phyloP scores from a whole-genome alignment of 2,888 invertebrate species.

The Leucozona laternaria region DNA sequence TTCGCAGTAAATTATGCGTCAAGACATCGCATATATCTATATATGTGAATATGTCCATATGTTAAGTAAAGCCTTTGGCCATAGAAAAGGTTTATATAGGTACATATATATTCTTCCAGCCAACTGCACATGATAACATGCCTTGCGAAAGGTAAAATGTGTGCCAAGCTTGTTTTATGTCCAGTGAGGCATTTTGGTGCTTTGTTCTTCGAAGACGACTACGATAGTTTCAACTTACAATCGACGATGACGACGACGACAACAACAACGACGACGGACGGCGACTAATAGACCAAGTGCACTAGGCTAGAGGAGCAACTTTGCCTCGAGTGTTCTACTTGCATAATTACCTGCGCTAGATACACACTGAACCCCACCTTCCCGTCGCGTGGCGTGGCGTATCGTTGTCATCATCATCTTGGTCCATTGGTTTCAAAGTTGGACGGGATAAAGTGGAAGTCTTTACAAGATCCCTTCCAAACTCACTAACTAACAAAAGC shows the following conservation, averaged over 20 bases:
- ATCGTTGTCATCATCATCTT: background rate
- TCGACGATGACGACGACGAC: conserved; percentile 12
- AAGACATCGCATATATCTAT: conserved; percentile 10
- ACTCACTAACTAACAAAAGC: background rate
- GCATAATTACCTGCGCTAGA: conserved; percentile 72
- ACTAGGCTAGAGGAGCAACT: conserved; percentile 73
- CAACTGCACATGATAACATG: conserved; percentile 16
- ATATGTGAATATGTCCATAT: conserved; percentile 12
- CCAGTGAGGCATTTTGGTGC: conserved; percentile 50
- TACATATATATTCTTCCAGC: conserved; percentile 21
- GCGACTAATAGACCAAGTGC: conserved; percentile 62
- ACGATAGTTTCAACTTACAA: background rate
- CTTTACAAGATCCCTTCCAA: conserved; percentile 17
- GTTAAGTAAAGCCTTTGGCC: conserved; percentile 28
- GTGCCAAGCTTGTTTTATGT: conserved; percentile 63
- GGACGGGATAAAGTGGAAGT: conserved; percentile 53
- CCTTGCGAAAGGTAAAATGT: conserved; percentile 59
- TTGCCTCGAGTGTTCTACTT: conserved; percentile 72
- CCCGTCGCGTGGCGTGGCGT: background rate
- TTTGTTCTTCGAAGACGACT: conserved; percentile 41
- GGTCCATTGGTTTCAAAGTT: background rate
- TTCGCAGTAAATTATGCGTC: conserved; percentile 65
- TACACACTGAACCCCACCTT: conserved; percentile 37
- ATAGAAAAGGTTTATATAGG: conserved; percentile 27
- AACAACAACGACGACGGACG: background rate